Evolutionary conservation across 2,113 vertebrate species (phyloP).

Genomic region (Pagrus major): DNA sequence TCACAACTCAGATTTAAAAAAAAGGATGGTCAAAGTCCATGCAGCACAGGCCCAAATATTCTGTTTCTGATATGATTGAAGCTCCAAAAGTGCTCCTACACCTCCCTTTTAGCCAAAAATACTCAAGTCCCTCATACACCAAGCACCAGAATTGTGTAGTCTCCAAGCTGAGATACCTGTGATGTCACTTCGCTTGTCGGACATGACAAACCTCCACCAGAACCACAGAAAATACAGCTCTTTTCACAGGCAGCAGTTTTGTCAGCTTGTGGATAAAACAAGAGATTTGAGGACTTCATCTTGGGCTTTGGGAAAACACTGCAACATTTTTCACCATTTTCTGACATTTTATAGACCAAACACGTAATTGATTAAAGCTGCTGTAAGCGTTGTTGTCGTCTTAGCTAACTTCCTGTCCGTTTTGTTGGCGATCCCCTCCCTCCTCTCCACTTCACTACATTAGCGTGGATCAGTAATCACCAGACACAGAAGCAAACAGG

Average conservation of each 20-base stretch:
- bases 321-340: no score
- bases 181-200: not conserved
- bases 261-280: no score
- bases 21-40: not conserved
- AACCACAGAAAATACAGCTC: not conserved
- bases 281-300: no score
- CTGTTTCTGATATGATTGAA: not conserved
- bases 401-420: no score
- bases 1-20: conserved; percentile 2
- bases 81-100: not conserved
- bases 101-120: not conserved
- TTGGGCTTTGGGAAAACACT: no score
- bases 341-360: no score
- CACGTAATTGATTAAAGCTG: no score
- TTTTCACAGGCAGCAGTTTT: not conserved
- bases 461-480: no score
- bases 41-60: not conserved
- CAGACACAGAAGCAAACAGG: no score
- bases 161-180: not conserved
- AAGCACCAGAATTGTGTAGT: not conserved
- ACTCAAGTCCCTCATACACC: not conserved
- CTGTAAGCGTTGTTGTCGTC: no score
- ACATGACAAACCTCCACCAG: not conserved
- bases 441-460: no score
- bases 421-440: no score